Evolutionary conservation across 2,888 invertebrate species (phyloP).

Genomic region (Pegoplata infirma): DNA sequence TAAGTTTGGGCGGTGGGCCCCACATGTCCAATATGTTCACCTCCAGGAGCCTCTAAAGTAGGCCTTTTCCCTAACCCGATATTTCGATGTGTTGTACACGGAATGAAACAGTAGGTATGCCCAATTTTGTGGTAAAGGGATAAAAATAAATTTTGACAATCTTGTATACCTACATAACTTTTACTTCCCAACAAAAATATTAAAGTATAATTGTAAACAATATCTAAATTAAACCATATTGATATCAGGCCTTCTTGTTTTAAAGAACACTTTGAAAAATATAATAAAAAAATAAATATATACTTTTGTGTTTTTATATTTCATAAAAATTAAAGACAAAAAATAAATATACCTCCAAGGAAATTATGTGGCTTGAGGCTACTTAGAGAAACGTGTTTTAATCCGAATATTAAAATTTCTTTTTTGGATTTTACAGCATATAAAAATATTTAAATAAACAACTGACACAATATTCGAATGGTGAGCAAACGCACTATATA

Average conservation of each 20-base stretch:
- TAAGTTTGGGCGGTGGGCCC: no score
- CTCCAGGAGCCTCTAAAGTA: no score
- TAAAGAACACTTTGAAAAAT: not conserved
- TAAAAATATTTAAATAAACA: constrained; percentile 33
- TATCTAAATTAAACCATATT: not conserved
- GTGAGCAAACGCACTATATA: constrained; percentile 28
- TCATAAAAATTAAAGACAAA: not conserved
- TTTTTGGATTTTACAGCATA: no score
- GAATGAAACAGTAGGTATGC: no score
- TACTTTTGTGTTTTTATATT: not conserved
- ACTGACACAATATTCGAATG: constrained; percentile 22
- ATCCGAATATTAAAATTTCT: constrained; percentile 41
- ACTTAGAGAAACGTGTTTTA: constrained; percentile 47
- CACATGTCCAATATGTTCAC: no score
- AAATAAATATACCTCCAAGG: not conserved
- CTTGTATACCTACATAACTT: no score
- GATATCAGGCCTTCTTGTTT: not conserved
- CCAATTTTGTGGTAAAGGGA: no score
- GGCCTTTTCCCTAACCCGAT: no score
- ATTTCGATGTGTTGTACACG: no score
- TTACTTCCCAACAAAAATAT: no score
- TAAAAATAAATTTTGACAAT: no score
- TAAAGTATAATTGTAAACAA: not conserved
- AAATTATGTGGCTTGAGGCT: constrained; percentile 12
- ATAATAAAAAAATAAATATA: not conserved